Conservation (phyloP, 1,140 invertebrate species). For the Pseudoatta argentina region DNA sequence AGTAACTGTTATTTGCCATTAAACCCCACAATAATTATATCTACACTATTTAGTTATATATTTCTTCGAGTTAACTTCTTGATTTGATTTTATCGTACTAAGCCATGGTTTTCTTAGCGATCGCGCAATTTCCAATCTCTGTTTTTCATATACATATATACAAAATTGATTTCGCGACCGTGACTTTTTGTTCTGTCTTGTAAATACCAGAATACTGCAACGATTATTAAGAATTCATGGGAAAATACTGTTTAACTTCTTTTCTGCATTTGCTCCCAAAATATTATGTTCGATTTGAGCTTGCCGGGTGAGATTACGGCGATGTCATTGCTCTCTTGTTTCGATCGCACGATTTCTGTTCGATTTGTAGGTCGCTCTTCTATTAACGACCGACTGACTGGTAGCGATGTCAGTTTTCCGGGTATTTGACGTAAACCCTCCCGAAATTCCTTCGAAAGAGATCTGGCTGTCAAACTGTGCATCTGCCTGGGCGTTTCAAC, state of each 20-base stretch:
- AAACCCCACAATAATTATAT: not conserved
- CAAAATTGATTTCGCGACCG: constrained; percentile 21
- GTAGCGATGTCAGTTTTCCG: constrained; percentile 74
- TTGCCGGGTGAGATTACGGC: constrained; percentile 78
- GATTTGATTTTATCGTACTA: not conserved
- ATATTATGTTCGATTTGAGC: constrained; percentile 82
- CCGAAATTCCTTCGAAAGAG: constrained; percentile 91
- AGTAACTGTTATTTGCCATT: not conserved
- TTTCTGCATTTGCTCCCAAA: constrained; percentile 82
- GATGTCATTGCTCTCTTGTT: constrained; percentile 55
- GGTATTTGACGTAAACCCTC: constrained; percentile 88
- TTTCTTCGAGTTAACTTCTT: not conserved
- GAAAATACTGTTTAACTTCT: constrained; percentile 65
- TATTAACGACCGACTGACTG: constrained; percentile 71
- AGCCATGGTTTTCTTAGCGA: not conserved
- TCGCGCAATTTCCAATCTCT: not conserved
- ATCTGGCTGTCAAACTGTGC: constrained; percentile 93
- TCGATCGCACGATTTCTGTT: constrained; percentile 66
- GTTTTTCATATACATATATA: not conserved
- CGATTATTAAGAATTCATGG: not conserved
- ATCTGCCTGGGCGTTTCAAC: constrained; percentile 87
- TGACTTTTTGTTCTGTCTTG: not conserved
- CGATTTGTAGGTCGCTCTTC: constrained; percentile 67
- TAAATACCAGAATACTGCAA: constrained; percentile 17
- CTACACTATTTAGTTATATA: not conserved